Conservation (phyloP, 2,888 invertebrate species). For the Troides aeacus region DNA sequence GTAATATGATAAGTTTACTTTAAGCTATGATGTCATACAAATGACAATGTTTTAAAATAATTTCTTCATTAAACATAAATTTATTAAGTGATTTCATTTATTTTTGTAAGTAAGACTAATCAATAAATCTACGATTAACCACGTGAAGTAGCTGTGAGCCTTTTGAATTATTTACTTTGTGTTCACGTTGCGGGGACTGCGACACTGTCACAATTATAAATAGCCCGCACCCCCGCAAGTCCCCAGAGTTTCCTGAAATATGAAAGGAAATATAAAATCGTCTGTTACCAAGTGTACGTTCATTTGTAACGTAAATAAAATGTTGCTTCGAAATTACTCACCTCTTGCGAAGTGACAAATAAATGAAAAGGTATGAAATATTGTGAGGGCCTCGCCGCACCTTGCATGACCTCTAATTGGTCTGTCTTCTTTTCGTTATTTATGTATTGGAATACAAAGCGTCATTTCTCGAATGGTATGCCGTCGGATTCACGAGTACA, state of each 20-base stretch:
- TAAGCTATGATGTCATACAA: no score
- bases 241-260: conserved; percentile 28
- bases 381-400: conserved; percentile 22
- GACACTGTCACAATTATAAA: conserved; percentile 22
- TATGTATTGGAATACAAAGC: conserved; percentile 26
- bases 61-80: no score
- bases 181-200: conserved; percentile 16
- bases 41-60: no score
- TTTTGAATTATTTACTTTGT: conserved; percentile 21
- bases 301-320: conserved; percentile 38
- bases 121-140: no score
- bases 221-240: conserved; percentile 23
- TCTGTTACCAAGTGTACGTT: conserved; percentile 25
- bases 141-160: background rate
- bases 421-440: conserved; percentile 29
- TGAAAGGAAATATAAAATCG: conserved; percentile 30
- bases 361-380: conserved; percentile 33
- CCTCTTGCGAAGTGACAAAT: conserved; percentile 33
- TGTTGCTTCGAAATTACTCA: conserved; percentile 35
- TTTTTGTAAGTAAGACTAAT: no score
- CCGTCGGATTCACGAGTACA: conserved; percentile 6
- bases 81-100: no score
- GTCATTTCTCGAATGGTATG: conserved; percentile 9
- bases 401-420: conserved; percentile 27
- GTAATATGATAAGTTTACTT: no score